phyloP scores from a whole-genome alignment of 2,888 invertebrate species.

The Cryptus armator region DNA sequence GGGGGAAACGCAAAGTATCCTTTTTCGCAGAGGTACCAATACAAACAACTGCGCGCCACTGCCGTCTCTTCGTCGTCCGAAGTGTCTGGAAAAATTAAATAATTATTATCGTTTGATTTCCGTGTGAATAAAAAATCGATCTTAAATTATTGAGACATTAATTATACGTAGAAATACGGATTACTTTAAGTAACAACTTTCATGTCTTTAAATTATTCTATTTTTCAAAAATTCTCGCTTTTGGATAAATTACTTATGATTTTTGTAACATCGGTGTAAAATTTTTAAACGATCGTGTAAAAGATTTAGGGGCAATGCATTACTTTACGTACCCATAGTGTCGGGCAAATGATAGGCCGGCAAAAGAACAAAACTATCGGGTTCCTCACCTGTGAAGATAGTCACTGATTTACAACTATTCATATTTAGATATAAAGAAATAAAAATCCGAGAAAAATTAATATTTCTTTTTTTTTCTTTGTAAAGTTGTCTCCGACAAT shows the following conservation, averaged over 20 bases:
- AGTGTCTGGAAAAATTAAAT: neutral
- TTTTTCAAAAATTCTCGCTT: neutral
- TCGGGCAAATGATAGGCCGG: neutral
- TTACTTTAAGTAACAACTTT: too few species aligned
- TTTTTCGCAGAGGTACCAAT: neutral
- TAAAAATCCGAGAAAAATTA: neutral
- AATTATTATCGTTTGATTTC: neutral
- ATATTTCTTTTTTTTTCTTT: too few species aligned
- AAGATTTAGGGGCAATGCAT: neutral
- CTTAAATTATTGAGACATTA: neutral
- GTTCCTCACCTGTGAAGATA: neutral
- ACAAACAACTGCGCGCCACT: neutral
- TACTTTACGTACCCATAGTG: neutral
- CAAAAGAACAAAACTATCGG: neutral
- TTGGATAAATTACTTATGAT: neutral
- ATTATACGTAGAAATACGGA: too few species aligned
- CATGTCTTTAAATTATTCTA: too few species aligned
- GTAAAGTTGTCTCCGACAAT: too few species aligned
- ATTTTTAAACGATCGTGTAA: too few species aligned
- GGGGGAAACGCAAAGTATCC: neutral
- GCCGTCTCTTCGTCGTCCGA: conserved; percentile 6
- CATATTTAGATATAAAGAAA: neutral
- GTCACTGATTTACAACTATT: neutral
- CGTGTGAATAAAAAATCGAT: neutral
- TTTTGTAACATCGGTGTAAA: neutral